Base-by-base conservation (phyloP, 2,113 vertebrate genomes). In the Macroglossus sobrinus region DNA sequence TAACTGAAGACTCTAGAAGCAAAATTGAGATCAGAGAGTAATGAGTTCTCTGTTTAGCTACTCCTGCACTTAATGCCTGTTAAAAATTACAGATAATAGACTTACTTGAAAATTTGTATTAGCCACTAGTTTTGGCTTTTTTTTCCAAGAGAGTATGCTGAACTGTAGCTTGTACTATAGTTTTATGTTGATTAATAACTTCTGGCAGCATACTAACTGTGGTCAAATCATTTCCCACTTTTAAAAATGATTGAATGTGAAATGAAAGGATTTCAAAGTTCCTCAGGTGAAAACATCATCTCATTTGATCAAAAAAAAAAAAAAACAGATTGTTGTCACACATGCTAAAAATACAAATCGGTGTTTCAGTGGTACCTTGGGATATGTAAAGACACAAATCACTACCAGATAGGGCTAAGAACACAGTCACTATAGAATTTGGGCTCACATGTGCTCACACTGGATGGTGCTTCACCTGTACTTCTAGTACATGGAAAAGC, bases 221-320 rank as follows among this genome's bases (percentile, higher is more conserved):
- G 40, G 43, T 64, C 47, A 95, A 85, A 38, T 45, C 1, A 96
- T 63, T 87, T 88, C 28, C 59, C 40, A 69, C 35, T 75, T 95
- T 40, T 6, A 92, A 84, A 86, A 86, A n/a, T 61, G 30, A 76
- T n/a, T 78, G 24, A 43, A 45, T 22, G 66, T 82, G 19, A 90
- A 97, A 71, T 15, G 10, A 84, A 82, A 84, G 28, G 7, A 69
- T 78, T 57, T n/a, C 22, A 43, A 86, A 75, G 1, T 24, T 74
- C 28, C 11, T 50, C 26, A 66, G 19, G 28, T 13, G 14, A 89
- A 74, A 35, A 72, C 7, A 53, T 12, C 7, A 76, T 30, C 28
- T 91, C 53, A 90, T n/a, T 78, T 22, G 57, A 57, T 15, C 18
- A 84, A 30, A 90, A 59, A 59, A 14, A 85, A 19, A 35, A 76